These are phyloP conservation scores for Atethmia centrago DNA, from an alignment of 2,888 invertebrate genomes.

Conservation along the genomic window DNA sequence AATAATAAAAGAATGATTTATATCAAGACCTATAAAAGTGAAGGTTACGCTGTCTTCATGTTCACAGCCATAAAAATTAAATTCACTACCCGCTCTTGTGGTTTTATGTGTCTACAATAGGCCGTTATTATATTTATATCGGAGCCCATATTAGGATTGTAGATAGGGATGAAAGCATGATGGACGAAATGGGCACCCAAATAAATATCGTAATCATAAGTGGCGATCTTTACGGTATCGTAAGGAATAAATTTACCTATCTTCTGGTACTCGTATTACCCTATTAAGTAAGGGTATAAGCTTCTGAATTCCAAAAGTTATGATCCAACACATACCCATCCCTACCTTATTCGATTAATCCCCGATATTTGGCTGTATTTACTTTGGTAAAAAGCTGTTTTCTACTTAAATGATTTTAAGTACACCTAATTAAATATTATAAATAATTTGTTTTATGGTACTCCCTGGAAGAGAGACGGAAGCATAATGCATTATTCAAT, in stretches of 20 bases:
- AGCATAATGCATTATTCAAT: not conserved
- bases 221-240: conserved; percentile 62
- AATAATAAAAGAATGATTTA: conserved; percentile 44
- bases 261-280: conserved; percentile 56
- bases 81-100: conserved; percentile 36
- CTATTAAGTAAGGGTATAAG: conserved; percentile 56
- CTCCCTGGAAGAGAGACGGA: no score
- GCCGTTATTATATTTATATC: conserved; percentile 32
- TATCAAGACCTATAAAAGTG: conserved; percentile 34
- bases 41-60: conserved; percentile 25
- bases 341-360: conserved; percentile 10
- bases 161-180: conserved; percentile 62
- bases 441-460: not conserved
- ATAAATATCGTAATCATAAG: conserved; percentile 62
- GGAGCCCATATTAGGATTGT: conserved; percentile 33
- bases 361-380: conserved; percentile 16
- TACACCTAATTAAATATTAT: not conserved
- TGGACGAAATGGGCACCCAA: conserved; percentile 62
- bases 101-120: conserved; percentile 56
- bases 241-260: conserved; percentile 63
- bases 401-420: not conserved
- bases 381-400: not conserved
- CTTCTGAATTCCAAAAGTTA: conserved; percentile 52
- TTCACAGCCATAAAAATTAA: conserved; percentile 45
- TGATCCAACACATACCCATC: conserved; percentile 44